A percentile compares a stretch with the other conserved stretches of the same genome.
phyloP scores from a whole-genome alignment of 2,888 invertebrate genomes.

The Charanyca ferruginea region DNA sequence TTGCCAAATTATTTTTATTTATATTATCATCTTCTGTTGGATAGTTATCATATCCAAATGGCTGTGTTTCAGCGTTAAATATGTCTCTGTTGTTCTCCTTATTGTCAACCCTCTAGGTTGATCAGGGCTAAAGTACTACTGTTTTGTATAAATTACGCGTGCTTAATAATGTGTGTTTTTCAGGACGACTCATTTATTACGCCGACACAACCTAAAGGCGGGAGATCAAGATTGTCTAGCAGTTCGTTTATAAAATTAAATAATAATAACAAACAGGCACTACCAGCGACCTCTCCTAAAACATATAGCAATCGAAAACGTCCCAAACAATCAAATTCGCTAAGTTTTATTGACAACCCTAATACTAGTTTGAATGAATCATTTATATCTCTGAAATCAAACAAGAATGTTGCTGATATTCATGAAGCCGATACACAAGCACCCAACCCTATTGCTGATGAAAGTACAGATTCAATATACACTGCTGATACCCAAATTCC shows the following conservation, averaged over 20 bases:
- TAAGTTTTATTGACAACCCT: slow-evolving; percentile 74
- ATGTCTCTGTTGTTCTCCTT: slow-evolving; percentile 75
- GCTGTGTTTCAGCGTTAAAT: slow-evolving; percentile 73
- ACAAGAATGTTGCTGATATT: slow-evolving; percentile 59
- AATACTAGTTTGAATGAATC: slow-evolving; percentile 70
- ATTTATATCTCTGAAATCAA: slow-evolving; percentile 55
- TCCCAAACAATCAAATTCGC: slow-evolving; percentile 79
- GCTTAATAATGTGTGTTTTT: slow-evolving; percentile 59
- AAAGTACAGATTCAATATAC: slow-evolving; percentile 73
- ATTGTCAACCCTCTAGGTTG: no score
- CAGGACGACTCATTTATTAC: slow-evolving; percentile 85
- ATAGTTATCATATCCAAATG: slow-evolving; percentile 49
- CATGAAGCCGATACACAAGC: slow-evolving; percentile 80
- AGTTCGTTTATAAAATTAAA: slow-evolving; percentile 77
- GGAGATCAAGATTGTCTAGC: slow-evolving; percentile 72
- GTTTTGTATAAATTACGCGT: no score
- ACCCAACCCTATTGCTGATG: slow-evolving; percentile 62
- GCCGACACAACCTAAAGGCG: slow-evolving; percentile 75
- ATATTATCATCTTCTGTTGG: slow-evolving; percentile 29
- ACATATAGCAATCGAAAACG: slow-evolving; percentile 80
- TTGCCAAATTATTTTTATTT: slow-evolving; percentile 46
- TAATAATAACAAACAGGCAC: slow-evolving; percentile 75
- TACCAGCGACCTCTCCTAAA: slow-evolving; percentile 76
- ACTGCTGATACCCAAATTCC: slow-evolving; percentile 73
- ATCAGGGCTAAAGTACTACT: no score